phyloP scores from a whole-genome alignment of 2,797 vertebrate species.

The Aulostomus chinensis region DNA sequence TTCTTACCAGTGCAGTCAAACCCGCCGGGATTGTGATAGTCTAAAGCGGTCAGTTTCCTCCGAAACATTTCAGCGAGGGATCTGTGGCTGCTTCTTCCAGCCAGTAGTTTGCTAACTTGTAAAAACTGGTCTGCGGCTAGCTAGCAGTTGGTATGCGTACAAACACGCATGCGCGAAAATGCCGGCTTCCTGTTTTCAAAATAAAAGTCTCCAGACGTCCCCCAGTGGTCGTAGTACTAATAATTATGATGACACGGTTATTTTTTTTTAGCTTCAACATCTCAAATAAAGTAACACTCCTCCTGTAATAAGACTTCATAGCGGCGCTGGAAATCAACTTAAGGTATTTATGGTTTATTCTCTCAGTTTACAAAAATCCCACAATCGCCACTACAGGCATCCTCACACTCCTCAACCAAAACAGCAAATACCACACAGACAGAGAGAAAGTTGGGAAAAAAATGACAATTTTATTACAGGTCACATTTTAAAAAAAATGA shows the following conservation, averaged over 20 bases:
- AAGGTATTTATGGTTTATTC: no score
- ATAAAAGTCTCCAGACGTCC: background rate
- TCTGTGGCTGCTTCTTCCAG: background rate
- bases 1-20: conserved; percentile 91
- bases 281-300: no score
- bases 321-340: no score
- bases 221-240: no score
- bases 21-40: conserved; percentile 90
- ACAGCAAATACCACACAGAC: conserved; percentile 1
- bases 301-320: no score
- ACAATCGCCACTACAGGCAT: no score
- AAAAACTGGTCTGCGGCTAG: background rate
- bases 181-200: background rate
- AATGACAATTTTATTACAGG: conserved; percentile 55
- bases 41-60: conserved; percentile 91
- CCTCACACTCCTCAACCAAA: no score
- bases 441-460: conserved; percentile 8
- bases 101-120: background rate
- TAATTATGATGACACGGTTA: no score
- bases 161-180: background rate
- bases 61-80: conserved; percentile 84
- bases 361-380: no score
- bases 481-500: conserved; percentile 53
- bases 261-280: no score
- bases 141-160: background rate